phyloP scores from a whole-genome alignment of 2,113 vertebrate species.

The Dryoscopus gambensis region DNA sequence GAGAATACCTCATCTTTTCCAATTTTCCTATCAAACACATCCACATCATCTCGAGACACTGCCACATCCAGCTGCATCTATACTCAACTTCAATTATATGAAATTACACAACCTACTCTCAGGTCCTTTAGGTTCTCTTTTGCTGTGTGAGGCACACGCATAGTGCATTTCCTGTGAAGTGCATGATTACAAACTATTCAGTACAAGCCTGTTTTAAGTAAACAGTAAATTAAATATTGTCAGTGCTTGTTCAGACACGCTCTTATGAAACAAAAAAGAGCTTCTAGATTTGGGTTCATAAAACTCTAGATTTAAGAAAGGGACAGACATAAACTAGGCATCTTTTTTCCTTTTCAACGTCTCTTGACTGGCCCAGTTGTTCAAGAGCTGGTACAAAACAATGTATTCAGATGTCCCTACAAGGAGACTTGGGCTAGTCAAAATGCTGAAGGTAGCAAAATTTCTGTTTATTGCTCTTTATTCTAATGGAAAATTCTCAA shows the following conservation, averaged over 20 bases:
- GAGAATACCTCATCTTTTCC: conserved; percentile 72
- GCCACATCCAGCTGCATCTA: conserved; percentile 67
- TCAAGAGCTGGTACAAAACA: background rate
- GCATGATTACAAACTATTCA: conserved; percentile 67
- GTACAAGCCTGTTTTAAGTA: conserved; percentile 68
- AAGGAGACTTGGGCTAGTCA: background rate
- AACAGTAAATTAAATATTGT: conserved; percentile 72
- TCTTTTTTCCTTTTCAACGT: background rate
- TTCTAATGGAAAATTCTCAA: background rate
- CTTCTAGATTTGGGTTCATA: conserved; percentile 36
- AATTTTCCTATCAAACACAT: conserved; percentile 74
- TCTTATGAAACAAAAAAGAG: conserved; percentile 7
- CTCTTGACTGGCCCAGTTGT: background rate
- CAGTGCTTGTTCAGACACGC: conserved; percentile 31
- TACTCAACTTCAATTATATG: conserved; percentile 63
- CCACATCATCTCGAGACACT: conserved; percentile 64
- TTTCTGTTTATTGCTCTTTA: background rate
- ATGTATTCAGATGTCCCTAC: background rate
- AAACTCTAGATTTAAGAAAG: conserved; percentile 33
- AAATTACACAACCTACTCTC: conserved; percentile 68
- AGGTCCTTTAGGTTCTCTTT: conserved; percentile 66
- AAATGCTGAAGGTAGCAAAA: conserved; percentile 10
- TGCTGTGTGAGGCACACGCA: conserved; percentile 43
- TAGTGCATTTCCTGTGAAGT: conserved; percentile 56
- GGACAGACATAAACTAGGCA: background rate